Evolutionary conservation across 1,140 invertebrate genomes (phyloP).

Genomic region (Uloborus diversus): DNA sequence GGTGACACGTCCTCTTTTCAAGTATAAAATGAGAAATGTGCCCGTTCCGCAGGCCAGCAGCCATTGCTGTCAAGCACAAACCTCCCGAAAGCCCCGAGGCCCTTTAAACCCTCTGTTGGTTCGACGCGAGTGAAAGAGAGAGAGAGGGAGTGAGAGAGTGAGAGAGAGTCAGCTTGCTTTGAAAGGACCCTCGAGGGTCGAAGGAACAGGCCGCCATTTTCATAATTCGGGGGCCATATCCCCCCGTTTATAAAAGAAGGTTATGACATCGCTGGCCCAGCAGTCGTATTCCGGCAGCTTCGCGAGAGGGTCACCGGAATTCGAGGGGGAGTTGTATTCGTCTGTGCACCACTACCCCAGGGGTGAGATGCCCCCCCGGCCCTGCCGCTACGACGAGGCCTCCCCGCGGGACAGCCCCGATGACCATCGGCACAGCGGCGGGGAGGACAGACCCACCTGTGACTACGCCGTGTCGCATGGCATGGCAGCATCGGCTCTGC

Average conservation of each 20-base stretch:
- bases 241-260: slow-evolving; percentile 48
- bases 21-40: slow-evolving; percentile 48
- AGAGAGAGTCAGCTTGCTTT: slow-evolving; percentile 49
- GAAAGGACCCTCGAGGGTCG: slow-evolving; percentile 49
- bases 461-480: slow-evolving; percentile 27
- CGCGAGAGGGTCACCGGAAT: slow-evolving; percentile 38
- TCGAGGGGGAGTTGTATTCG: slow-evolving; percentile 36
- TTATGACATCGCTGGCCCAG: slow-evolving; percentile 52
- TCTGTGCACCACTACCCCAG: slow-evolving; percentile 15
- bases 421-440: neutral
- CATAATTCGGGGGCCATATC: slow-evolving; percentile 36
- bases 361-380: slow-evolving; percentile 44
- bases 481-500: neutral
- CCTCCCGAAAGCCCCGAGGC: slow-evolving; percentile 9
- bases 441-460: slow-evolving; percentile 45
- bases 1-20: slow-evolving; percentile 40
- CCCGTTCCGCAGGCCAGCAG: slow-evolving; percentile 7
- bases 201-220: slow-evolving; percentile 16
- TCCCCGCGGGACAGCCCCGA: neutral
- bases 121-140: neutral
- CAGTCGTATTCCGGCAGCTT: slow-evolving; percentile 41
- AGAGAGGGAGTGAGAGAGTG: neutral
- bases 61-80: slow-evolving; percentile 40
- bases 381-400: slow-evolving; percentile 45
- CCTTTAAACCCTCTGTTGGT: slow-evolving; percentile 7